Conservation (phyloP, 2,113 vertebrate genomes). For the Pomatorhinus ruficollis region DNA sequence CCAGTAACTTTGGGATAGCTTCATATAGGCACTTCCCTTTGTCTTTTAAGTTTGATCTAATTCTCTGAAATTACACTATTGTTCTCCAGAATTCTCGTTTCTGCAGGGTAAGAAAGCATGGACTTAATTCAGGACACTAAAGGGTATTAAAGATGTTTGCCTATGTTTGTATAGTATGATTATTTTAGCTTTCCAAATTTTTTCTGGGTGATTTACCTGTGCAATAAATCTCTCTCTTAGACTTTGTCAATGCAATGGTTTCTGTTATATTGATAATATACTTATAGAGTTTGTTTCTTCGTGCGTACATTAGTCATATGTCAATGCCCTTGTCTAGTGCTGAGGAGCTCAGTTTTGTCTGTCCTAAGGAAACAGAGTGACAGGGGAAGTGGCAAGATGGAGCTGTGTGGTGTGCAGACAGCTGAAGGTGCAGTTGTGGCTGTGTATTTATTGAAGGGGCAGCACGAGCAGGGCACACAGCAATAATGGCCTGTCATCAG, state of each 20-base stretch:
- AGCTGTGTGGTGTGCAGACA: background rate
- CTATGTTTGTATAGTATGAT: background rate
- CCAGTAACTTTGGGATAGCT: background rate
- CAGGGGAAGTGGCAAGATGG: accelerated
- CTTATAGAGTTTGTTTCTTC: background rate
- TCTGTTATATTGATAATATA: background rate
- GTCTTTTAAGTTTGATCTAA: background rate
- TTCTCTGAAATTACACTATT: background rate
- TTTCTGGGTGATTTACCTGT: background rate
- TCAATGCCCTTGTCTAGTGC: accelerated
- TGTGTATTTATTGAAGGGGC: accelerated
- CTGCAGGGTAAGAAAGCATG: background rate
- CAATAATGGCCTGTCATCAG: accelerated
- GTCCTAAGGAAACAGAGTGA: accelerated
- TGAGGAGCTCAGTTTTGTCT: background rate
- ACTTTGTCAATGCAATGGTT: background rate
- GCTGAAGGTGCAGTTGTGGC: background rate
- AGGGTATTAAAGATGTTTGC: background rate
- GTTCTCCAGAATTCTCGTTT: background rate
- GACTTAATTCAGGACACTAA: background rate
- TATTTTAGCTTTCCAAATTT: background rate
- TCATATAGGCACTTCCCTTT: background rate
- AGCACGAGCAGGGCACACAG: accelerated
- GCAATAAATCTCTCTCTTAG: background rate
- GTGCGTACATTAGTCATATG: no score